Percentiles rank a stretch among this genome's conserved stretches.
Evolutionary conservation across 2,888 invertebrate genomes (phyloP).

Genomic region (Hesperia comma): DNA sequence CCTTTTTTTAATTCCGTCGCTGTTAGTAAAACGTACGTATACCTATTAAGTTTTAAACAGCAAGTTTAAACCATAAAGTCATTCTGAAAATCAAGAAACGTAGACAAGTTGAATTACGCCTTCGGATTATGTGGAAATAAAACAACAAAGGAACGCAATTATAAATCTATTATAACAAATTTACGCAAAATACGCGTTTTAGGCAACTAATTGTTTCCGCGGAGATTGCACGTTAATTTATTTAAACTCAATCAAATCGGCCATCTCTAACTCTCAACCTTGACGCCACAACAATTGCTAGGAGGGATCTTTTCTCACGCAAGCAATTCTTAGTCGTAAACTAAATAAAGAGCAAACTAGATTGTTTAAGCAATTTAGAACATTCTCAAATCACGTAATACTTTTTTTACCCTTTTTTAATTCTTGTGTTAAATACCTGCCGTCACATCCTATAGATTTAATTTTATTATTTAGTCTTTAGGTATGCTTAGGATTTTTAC

Average conservation of each 20-base stretch:
- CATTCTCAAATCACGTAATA: background rate
- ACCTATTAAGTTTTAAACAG: too few relatives aligned
- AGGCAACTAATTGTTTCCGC: constrained; percentile 32
- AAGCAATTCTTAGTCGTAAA: constrained; percentile 22
- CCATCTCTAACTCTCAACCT: constrained; percentile 58
- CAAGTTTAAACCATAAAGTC: too few relatives aligned
- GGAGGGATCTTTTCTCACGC: constrained; percentile 36
- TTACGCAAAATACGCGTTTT: constrained; percentile 27
- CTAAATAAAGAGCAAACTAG: constrained; percentile 27
- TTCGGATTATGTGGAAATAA: background rate
- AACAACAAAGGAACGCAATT: constrained; percentile 9
- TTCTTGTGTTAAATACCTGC: too few relatives aligned
- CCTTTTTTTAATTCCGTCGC: too few relatives aligned
- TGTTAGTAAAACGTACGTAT: too few relatives aligned
- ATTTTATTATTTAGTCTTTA: too few relatives aligned
- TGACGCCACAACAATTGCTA: constrained; percentile 51
- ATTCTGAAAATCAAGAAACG: background rate
- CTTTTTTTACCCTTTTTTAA: too few relatives aligned
- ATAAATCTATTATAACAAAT: constrained; percentile 12
- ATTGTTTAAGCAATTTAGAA: constrained; percentile 20
- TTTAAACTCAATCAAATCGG: constrained; percentile 56
- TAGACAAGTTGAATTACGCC: background rate
- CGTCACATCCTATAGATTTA: too few relatives aligned
- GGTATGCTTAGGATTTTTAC: too few relatives aligned
- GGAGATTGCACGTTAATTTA: constrained; percentile 55